Evolutionary conservation across 2,797 vertebrate genomes (phyloP).

Genomic region (Protonibea diacanthus): DNA sequence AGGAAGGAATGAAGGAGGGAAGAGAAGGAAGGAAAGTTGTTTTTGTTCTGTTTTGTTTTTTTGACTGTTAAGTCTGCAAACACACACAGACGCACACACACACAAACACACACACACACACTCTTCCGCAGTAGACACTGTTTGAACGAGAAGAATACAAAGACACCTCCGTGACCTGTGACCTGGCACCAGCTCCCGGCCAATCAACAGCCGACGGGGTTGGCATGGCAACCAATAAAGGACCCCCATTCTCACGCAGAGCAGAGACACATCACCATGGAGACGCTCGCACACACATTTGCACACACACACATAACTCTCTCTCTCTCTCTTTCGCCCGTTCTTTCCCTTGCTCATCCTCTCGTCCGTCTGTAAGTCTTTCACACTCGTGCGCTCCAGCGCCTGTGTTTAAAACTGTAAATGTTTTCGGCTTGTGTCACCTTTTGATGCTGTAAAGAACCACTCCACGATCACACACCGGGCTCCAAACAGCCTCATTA

Average conservation of each 20-base stretch:
- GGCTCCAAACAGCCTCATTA: constrained; percentile 8
- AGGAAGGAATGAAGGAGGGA: not conserved
- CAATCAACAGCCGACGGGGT: constrained; percentile 73
- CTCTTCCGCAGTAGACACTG: constrained; percentile 37
- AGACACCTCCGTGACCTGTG: constrained; percentile 81
- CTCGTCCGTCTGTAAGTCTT: constrained; percentile 57
- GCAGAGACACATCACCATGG: constrained; percentile 84
- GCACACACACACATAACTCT: constrained; percentile 15
- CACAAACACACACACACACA: constrained; percentile 36
- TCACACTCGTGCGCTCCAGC: constrained; percentile 22
- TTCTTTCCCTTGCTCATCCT: constrained; percentile 47
- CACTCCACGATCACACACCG: constrained; percentile 1
- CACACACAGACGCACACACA: constrained; percentile 16
- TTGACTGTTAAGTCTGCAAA: constrained; percentile 5
- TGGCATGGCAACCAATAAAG: constrained; percentile 80
- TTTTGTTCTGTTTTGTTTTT: constrained; percentile 19
- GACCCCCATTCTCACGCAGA: constrained; percentile 82
- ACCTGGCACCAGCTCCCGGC: constrained; percentile 78
- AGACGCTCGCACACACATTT: constrained; percentile 70
- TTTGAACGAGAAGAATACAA: constrained; percentile 65
- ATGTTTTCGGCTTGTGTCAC: not conserved
- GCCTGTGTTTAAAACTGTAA: constrained; percentile 30
- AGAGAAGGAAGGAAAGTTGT: constrained; percentile 8
- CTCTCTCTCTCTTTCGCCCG: constrained; percentile 48
- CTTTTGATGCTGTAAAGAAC: constrained; percentile 14